Evolutionary conservation across 1,140 invertebrate species (phyloP).

Genomic region (Nephila pilipes): DNA sequence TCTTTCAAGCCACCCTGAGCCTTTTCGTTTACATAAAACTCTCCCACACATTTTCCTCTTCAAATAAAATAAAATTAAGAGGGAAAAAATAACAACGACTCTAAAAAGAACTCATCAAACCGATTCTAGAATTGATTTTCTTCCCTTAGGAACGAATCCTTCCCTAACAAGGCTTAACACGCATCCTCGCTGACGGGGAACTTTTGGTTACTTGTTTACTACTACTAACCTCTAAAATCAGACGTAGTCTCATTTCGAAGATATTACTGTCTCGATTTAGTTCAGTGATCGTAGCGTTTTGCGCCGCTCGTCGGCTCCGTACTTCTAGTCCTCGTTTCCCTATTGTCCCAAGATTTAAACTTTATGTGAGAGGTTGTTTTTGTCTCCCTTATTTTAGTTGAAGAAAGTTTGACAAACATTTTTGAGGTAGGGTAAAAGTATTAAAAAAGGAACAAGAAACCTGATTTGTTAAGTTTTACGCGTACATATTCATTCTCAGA

Average conservation of each 20-base stretch:
- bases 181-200: conserved; percentile 3
- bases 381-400: background rate
- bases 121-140: background rate
- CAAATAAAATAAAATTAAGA: background rate
- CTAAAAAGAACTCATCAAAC: background rate
- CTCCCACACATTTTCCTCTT: no score
- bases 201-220: conserved; percentile 21
- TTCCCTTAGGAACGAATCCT: background rate
- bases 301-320: background rate
- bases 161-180: no score
- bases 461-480: background rate
- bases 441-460: background rate
- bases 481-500: background rate
- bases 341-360: background rate
- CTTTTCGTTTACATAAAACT: no score
- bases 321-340: background rate
- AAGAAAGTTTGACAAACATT: background rate
- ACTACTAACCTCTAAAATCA: conserved; percentile 31
- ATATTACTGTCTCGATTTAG: conserved; percentile 25
- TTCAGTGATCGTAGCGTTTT: background rate
- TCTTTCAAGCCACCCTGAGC: no score
- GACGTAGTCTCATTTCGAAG: background rate
- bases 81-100: background rate
- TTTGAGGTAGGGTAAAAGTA: background rate
- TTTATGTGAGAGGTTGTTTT: background rate